These are phyloP conservation scores for Microtus richardsoni DNA, from an alignment of 2,113 vertebrate species.

Conservation along the genomic window DNA sequence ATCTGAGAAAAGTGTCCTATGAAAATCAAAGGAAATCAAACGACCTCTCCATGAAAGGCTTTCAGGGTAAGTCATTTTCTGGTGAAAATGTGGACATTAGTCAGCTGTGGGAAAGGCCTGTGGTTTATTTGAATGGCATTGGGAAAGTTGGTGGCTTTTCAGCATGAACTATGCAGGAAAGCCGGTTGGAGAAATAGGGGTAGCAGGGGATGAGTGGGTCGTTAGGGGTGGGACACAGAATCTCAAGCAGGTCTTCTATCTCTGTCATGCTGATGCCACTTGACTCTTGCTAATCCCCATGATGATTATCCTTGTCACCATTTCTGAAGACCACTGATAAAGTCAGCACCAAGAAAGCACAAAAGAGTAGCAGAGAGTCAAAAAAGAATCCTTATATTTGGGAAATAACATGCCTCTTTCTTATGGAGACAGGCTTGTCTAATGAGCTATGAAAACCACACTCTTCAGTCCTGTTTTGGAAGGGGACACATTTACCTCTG, in stretches of 20 bases:
- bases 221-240: neutral
- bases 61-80: slow-evolving; percentile 10
- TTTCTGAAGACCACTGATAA: neutral
- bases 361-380: slow-evolving; percentile 9
- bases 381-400: neutral
- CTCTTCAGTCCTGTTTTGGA: slow-evolving; percentile 43
- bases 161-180: neutral
- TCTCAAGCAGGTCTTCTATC: neutral
- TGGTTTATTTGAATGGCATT: slow-evolving; percentile 14
- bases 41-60: neutral
- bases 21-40: slow-evolving; percentile 59
- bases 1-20: slow-evolving; percentile 27
- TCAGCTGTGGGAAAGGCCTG: neutral
- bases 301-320: neutral
- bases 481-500: slow-evolving; percentile 28
- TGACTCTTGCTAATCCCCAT: neutral
- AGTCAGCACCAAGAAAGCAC: neutral
- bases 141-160: neutral
- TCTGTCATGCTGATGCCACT: neutral
- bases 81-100: neutral
- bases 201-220: too few relatives aligned
- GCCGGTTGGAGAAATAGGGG: neutral
- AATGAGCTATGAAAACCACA: slow-evolving; percentile 27
- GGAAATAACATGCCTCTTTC: neutral
- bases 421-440: neutral